phyloP scores from a whole-genome alignment of 2,797 vertebrate genomes.

The Microctenopoma lineatum region DNA sequence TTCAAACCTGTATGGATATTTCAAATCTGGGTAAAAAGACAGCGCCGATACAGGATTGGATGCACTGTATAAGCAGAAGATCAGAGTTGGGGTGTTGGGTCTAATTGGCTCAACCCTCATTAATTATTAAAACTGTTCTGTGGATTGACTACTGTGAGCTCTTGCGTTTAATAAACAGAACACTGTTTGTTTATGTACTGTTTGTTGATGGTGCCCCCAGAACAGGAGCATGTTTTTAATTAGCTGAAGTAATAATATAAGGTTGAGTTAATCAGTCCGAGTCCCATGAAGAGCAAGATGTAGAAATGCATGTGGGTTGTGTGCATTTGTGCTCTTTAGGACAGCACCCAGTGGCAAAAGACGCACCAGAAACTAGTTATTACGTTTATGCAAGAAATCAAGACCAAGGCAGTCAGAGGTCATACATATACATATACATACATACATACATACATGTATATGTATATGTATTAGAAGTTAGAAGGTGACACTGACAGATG shows the following conservation, averaged over 20 bases:
- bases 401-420: not conserved
- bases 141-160: not conserved
- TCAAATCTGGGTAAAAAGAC: not conserved
- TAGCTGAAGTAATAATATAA: not conserved
- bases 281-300: constrained; percentile 1
- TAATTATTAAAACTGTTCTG: not conserved
- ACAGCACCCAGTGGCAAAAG: not conserved
- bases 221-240: constrained; percentile 6
- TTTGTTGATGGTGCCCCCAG: not conserved
- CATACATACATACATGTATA: too few species aligned
- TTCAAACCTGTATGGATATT: not conserved
- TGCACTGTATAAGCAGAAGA: too few species aligned
- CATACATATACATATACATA: too few species aligned
- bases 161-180: not conserved
- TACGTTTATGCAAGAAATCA: not conserved
- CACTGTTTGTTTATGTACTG: not conserved
- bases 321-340: not conserved
- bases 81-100: too few species aligned
- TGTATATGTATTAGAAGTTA: not conserved
- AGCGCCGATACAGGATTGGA: too few species aligned
- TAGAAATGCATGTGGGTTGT: not conserved
- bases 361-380: not conserved
- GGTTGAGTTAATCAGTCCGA: constrained; percentile 10
- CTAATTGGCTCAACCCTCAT: not conserved
- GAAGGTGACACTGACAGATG: not conserved